Evolutionary conservation across 30 jellyfish, hydroid and myxozoan genomes (phyloP).

Genomic region (Calvadosia cruxmelitensis): DNA sequence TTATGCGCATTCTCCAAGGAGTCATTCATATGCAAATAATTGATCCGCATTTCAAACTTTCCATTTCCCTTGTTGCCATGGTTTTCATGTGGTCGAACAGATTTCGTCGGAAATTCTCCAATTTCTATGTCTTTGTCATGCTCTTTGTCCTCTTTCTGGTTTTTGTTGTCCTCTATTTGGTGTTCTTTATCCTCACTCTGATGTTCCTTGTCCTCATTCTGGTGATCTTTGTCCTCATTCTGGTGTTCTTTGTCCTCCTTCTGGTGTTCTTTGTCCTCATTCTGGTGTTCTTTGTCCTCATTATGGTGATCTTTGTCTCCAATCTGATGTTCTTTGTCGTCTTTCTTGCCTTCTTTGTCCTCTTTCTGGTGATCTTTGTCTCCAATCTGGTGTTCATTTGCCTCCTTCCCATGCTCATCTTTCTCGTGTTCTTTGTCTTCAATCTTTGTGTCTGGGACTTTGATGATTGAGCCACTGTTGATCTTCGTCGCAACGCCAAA

Average conservation of each 20-base stretch:
- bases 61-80: neutral
- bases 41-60: neutral
- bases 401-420: too few species aligned
- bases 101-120: neutral
- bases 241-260: too few species aligned
- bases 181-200: too few species aligned
- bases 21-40: slow-evolving; percentile 34
- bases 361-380: too few species aligned
- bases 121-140: slow-evolving; percentile 9
- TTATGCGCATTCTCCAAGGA: slow-evolving; percentile 53
- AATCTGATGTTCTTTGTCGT: too few species aligned
- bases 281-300: too few species aligned
- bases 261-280: neutral
- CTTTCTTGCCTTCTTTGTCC: neutral
- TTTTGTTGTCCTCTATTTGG: too few species aligned
- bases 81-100: neutral
- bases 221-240: neutral
- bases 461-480: neutral
- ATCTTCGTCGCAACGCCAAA: neutral
- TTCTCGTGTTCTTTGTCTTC: neutral
- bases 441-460: neutral
- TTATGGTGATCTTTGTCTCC: too few species aligned
- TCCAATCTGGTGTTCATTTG: too few species aligned
- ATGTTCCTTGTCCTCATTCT: neutral
- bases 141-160: neutral